phyloP scores from a whole-genome alignment of 2,888 invertebrate genomes.

The Chorisops tibialis region DNA sequence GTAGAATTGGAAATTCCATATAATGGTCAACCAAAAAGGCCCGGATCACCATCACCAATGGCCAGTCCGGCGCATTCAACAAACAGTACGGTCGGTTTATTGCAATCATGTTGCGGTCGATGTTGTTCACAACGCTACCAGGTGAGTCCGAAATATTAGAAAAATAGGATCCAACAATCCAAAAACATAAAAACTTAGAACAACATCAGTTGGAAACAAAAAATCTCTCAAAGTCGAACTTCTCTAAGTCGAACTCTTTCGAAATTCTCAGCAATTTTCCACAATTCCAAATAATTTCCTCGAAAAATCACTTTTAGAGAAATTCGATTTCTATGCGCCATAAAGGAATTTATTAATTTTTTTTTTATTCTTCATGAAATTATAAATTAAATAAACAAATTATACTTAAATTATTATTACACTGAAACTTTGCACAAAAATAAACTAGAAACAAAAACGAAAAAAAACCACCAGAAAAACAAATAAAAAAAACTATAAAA shows the following conservation, averaged over 20 bases:
- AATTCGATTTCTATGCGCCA: no score
- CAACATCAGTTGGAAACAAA: background rate
- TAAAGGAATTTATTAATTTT: no score
- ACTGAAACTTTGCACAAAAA: no score
- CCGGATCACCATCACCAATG: conserved; percentile 82
- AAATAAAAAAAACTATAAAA: no score
- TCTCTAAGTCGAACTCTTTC: background rate
- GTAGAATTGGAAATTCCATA: conserved; percentile 93
- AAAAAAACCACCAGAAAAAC: no score
- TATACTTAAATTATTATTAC: no score
- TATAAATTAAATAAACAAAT: no score
- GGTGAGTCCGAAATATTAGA: conserved; percentile 53
- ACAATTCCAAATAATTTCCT: conserved; percentile 18
- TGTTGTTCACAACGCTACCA: conserved; percentile 87
- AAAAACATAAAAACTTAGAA: background rate
- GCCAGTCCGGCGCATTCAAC: conserved; percentile 85
- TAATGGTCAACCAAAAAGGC: conserved; percentile 90
- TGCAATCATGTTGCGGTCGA: conserved; percentile 79
- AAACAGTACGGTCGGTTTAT: conserved; percentile 63
- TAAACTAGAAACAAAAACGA: no score
- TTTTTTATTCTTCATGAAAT: no score
- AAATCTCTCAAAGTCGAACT: background rate
- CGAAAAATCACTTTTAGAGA: no score
- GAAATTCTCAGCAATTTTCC: background rate
- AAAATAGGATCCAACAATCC: background rate